Conservation (phyloP, 2,113 vertebrate species). For the Capra hircus region DNA sequence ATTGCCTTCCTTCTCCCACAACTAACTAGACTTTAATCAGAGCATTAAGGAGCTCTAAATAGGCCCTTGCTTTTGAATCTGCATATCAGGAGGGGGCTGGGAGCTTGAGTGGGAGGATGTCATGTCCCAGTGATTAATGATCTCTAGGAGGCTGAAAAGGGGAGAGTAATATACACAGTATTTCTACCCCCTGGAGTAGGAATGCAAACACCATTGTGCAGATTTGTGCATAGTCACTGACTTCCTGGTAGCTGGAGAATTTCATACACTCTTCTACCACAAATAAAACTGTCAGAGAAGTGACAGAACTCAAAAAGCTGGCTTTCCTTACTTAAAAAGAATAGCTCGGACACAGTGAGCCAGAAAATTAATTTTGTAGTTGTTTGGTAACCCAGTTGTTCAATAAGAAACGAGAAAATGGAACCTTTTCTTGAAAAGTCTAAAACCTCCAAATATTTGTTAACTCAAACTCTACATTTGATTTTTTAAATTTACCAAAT, state of each 20-base stretch:
- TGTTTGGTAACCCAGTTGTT: slow-evolving; percentile 78
- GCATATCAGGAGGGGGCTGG: slow-evolving; percentile 83
- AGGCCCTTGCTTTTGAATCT: slow-evolving; percentile 78
- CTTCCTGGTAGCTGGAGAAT: slow-evolving; percentile 89
- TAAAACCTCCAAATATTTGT: slow-evolving; percentile 77
- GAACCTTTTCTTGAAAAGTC: slow-evolving; percentile 74
- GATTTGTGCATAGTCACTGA: slow-evolving; percentile 80
- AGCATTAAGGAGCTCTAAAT: slow-evolving; percentile 72
- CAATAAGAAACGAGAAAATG: slow-evolving; percentile 82
- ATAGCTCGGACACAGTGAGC: slow-evolving; percentile 86
- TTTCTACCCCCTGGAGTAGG: slow-evolving; percentile 85
- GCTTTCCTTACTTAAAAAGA: slow-evolving; percentile 82
- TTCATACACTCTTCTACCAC: slow-evolving; percentile 85
- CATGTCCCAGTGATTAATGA: slow-evolving; percentile 90
- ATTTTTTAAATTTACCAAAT: slow-evolving; percentile 59
- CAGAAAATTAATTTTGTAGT: slow-evolving; percentile 88
- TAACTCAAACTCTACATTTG: slow-evolving; percentile 68
- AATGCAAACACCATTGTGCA: slow-evolving; percentile 87
- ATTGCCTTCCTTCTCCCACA: slow-evolving; percentile 65
- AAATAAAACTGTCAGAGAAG: slow-evolving; percentile 88
- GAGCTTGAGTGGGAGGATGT: slow-evolving; percentile 83
- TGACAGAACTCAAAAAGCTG: slow-evolving; percentile 84
- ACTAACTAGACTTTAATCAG: slow-evolving; percentile 77
- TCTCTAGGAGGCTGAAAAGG: slow-evolving; percentile 79
- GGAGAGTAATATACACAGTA: slow-evolving; percentile 83